Base-by-base conservation (phyloP, 2,113 vertebrate genomes). In the Oriolus oriolus region DNA sequence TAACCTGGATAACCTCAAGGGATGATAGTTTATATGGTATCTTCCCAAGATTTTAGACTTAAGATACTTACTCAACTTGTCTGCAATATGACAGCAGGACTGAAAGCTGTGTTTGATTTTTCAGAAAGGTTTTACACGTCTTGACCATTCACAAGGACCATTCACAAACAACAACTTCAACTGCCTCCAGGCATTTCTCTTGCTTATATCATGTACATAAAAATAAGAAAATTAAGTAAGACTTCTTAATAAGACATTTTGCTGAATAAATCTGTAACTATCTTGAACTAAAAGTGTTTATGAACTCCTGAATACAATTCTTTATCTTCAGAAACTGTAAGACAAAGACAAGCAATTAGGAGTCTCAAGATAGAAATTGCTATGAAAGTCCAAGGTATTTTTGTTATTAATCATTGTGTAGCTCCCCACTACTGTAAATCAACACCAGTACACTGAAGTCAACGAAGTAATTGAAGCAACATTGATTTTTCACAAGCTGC, bases 401-500 rank as follows among this genome's bases (percentile, higher is more conserved):
- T 70, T 77, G 49, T 83, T 89, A 95, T 95, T 87, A 92, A 91
- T 89, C 84, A 82, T 78, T 68, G 44, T 82, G 56, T 64, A 89
- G 52, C 47, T 92, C 71, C 28, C 13, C 73, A 64, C 47, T n/a
- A 30, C 60, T 52, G 89, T 96, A 95, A 95, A 95, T 95, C 88
- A 90, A 89, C 91, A 90, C 31, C 75, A 84, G 27, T 30, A 81
- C 19, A 52, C 8, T 71, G 87, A 94, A 93, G 87, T 84, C 93
- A 95, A 66, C 15, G 2, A 26, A 84, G 77, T 71, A 95, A 91
- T 91, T 80, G 86, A 94, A 92, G 87, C 35, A 89, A 75, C 47
- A 96, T 95, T 52, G 94, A 95, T 97, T 96, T 95, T 94, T 91
- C 77, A 81, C 69, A 87, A 89, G 65, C 89, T 94, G 73, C 49